A percentile compares a stretch with the other conserved stretches of the same genome.
phyloP scores from a whole-genome alignment of 1,140 invertebrate genomes.

The Samia ricini region DNA sequence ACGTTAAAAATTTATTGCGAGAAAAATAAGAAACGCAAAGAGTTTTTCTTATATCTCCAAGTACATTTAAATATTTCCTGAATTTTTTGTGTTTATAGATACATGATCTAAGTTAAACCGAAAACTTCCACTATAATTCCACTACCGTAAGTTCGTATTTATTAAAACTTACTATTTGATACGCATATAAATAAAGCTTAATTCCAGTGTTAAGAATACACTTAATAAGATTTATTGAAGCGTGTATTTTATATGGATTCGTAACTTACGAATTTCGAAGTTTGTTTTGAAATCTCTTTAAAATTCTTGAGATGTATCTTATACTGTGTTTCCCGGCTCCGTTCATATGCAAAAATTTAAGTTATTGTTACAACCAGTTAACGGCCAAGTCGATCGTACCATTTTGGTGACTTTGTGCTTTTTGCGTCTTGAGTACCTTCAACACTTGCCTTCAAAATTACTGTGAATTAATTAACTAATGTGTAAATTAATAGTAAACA shows the following conservation, averaged over 20 bases:
- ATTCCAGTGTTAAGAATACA: conserved; percentile 1
- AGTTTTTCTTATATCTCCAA: neutral
- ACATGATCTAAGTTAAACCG: neutral
- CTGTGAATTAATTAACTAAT: too few species aligned
- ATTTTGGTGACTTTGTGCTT: too few species aligned
- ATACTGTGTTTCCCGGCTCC: too few species aligned
- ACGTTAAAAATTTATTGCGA: too few species aligned
- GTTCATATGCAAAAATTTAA: too few species aligned
- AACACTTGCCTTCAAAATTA: too few species aligned
- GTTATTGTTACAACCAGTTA: too few species aligned
- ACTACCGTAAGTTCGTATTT: neutral
- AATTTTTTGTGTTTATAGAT: neutral
- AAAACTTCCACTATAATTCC: neutral
- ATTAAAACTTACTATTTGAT: neutral
- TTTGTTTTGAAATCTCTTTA: neutral
- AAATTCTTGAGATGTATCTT: neutral
- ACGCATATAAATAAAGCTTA: conserved; percentile 4
- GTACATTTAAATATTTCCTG: neutral
- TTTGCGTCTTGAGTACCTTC: too few species aligned
- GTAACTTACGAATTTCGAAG: neutral
- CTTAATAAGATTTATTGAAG: conserved; percentile 5
- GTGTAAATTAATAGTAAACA: too few species aligned
- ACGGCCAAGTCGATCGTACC: too few species aligned
- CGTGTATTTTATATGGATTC: neutral
- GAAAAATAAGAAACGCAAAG: too few species aligned